phyloP scores from a whole-genome alignment of 2,113 vertebrate species.

The Osmerus mordax region DNA sequence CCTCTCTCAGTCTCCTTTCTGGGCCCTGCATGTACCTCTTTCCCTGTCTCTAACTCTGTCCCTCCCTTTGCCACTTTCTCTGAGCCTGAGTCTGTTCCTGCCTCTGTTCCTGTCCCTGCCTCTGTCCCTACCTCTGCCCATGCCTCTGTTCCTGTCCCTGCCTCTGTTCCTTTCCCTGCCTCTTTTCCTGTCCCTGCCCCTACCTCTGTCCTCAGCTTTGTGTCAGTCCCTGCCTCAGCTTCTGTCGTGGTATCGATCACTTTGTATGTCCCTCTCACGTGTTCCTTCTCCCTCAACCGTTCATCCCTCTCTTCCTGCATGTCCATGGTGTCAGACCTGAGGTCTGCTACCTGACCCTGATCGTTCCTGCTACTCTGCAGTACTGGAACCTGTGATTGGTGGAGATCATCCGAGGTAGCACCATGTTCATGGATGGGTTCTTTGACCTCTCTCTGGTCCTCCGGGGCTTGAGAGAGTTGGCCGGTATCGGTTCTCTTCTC shows the following conservation, averaged over 20 bases:
- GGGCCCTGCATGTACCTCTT: no score
- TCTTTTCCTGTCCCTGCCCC: not conserved
- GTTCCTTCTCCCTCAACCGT: not conserved
- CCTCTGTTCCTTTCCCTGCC: not conserved
- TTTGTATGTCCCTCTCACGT: not conserved
- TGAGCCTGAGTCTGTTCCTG: not conserved
- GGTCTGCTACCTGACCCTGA: slow-evolving; percentile 23
- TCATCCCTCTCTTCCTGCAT: slow-evolving; percentile 9
- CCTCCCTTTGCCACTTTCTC: not conserved
- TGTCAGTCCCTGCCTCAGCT: not conserved
- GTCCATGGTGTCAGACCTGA: not conserved
- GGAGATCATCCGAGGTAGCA: not conserved
- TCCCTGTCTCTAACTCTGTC: slow-evolving; percentile 20
- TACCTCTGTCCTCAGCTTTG: not conserved
- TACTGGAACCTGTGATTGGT: slow-evolving; percentile 16
- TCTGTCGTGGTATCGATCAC: not conserved
- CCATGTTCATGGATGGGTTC: not conserved
- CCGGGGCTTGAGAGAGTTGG: not conserved
- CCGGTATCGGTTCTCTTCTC: not conserved
- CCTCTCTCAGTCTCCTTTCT: slow-evolving; percentile 17
- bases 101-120: not conserved
- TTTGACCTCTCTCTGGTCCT: not conserved
- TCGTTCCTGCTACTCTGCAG: not conserved
- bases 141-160: not conserved
- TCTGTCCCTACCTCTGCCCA: not conserved